Percentiles rank a stretch among this genome's conserved stretches.
Evolutionary conservation across 2,888 invertebrate species (phyloP).

Genomic region (Hirtodrosophila trivittata): DNA sequence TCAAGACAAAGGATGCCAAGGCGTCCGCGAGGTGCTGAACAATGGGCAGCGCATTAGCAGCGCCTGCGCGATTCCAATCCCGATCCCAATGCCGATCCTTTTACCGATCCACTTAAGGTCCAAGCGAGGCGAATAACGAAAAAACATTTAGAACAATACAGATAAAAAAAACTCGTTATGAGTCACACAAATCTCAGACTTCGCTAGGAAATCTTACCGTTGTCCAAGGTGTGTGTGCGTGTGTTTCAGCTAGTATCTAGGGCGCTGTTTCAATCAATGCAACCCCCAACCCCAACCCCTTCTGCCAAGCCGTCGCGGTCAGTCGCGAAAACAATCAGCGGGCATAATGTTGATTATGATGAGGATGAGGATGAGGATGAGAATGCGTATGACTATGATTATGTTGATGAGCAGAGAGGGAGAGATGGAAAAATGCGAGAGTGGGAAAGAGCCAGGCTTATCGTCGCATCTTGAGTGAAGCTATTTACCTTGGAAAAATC

Average conservation of each 20-base stretch:
- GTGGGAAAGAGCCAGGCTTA: slow-evolving; percentile 34
- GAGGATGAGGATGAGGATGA: slow-evolving; percentile 39
- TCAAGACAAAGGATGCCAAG: slow-evolving; percentile 62
- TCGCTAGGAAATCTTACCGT: slow-evolving; percentile 42
- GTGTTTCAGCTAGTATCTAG: slow-evolving; percentile 48
- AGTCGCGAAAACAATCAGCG: slow-evolving; percentile 74
- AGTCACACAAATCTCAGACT: slow-evolving; percentile 75
- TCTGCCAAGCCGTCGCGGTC: slow-evolving; percentile 56
- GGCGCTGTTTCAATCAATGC: slow-evolving; percentile 39
- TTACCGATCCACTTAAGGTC: slow-evolving; percentile 72
- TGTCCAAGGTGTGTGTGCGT: slow-evolving; percentile 32
- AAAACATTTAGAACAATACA: slow-evolving; percentile 44
- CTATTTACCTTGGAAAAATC: slow-evolving; percentile 62
- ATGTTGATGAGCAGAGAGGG: slow-evolving; percentile 28
- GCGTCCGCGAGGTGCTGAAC: slow-evolving; percentile 58
- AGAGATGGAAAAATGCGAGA: slow-evolving; percentile 8
- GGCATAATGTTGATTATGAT: slow-evolving; percentile 66
- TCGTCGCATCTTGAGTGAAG: slow-evolving; percentile 39
- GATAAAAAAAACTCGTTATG: slow-evolving; percentile 68
- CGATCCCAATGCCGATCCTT: slow-evolving; percentile 27
- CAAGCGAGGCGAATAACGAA: slow-evolving; percentile 64
- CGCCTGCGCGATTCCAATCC: slow-evolving; percentile 52
- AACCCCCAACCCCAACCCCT: slow-evolving; percentile 54
- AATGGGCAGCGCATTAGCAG: slow-evolving; percentile 50
- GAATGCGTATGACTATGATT: slow-evolving; percentile 36